Evolutionary conservation across 1,140 invertebrate genomes (phyloP).

Genomic region (Nymphalis io): DNA sequence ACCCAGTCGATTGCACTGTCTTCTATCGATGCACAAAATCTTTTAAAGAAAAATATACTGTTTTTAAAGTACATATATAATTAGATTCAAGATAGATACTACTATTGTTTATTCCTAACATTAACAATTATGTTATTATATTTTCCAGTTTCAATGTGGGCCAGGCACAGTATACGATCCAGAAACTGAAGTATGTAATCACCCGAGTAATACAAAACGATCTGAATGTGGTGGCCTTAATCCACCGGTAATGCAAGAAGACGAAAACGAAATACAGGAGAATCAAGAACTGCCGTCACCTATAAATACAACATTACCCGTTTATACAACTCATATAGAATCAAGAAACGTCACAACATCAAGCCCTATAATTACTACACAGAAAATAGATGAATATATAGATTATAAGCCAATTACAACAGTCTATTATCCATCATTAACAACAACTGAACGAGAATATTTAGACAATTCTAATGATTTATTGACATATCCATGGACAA

Average conservation of each 20-base stretch:
- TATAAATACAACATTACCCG: conserved; percentile 43
- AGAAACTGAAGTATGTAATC: conserved; percentile 84
- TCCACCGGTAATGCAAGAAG: conserved; percentile 30
- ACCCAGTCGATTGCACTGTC: conserved; percentile 82
- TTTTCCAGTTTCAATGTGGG: conserved; percentile 85
- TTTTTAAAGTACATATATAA: conserved; percentile 54
- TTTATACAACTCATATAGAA: conserved; percentile 1
- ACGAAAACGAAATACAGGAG: conserved; percentile 60
- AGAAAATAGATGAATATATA: conserved; percentile 1
- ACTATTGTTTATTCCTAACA: conserved; percentile 19
- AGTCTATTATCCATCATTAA: conserved; percentile 11
- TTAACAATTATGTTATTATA: background rate
- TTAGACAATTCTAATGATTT: conserved; percentile 10
- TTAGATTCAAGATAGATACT: background rate
- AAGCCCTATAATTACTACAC: conserved; percentile 6
- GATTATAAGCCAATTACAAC: conserved; percentile 24
- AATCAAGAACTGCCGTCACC: conserved; percentile 59
- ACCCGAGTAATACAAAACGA: conserved; percentile 83
- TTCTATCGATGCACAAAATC: conserved; percentile 82
- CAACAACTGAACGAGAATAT: conserved; percentile 9
- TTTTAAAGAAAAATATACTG: conserved; percentile 67
- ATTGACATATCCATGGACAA: conserved; percentile 16
- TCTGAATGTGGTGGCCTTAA: conserved; percentile 76
- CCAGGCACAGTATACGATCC: conserved; percentile 87
- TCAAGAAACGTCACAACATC: conserved; percentile 20